phyloP scores from a whole-genome alignment of 2,888 invertebrate species.

The Pterostichus madidus region DNA sequence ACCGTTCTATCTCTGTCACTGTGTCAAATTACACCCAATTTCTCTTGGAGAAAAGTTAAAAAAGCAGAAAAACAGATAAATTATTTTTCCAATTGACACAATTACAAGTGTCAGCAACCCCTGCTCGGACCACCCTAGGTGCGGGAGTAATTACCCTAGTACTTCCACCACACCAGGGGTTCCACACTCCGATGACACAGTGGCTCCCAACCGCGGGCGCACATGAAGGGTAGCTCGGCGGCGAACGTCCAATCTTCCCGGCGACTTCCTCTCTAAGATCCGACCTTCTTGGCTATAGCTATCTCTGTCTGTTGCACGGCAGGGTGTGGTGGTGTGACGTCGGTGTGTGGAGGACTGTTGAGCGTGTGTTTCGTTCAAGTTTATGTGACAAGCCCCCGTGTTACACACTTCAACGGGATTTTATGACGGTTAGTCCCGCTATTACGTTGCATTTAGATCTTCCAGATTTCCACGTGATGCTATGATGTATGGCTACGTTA shows the following conservation, averaged over 20 bases:
- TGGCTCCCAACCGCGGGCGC: slow-evolving; percentile 25
- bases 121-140: slow-evolving; percentile 58
- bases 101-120: slow-evolving; percentile 58
- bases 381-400: slow-evolving; percentile 77
- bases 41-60: neutral
- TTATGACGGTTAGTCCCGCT: slow-evolving; percentile 75
- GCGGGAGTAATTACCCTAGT: slow-evolving; percentile 61
- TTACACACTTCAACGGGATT: slow-evolving; percentile 77
- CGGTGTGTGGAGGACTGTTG: neutral
- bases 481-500: slow-evolving; percentile 47
- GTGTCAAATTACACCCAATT: neutral
- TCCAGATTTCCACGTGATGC: slow-evolving; percentile 57
- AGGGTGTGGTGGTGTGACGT: slow-evolving; percentile 1
- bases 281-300: neutral
- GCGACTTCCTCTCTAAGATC: neutral
- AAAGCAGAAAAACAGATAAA: slow-evolving; percentile 35
- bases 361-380: slow-evolving; percentile 73
- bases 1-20: slow-evolving; percentile 2
- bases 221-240: neutral
- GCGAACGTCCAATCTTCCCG: slow-evolving; percentile 3
- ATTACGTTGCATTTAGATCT: slow-evolving; percentile 64
- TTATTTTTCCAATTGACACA: slow-evolving; percentile 59
- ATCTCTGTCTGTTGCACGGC: slow-evolving; percentile 45
- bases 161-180: slow-evolving; percentile 54
- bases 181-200: slow-evolving; percentile 37